Conservation (phyloP, 1,140 invertebrate genomes). For the Pemphigus obesinymphae region DNA sequence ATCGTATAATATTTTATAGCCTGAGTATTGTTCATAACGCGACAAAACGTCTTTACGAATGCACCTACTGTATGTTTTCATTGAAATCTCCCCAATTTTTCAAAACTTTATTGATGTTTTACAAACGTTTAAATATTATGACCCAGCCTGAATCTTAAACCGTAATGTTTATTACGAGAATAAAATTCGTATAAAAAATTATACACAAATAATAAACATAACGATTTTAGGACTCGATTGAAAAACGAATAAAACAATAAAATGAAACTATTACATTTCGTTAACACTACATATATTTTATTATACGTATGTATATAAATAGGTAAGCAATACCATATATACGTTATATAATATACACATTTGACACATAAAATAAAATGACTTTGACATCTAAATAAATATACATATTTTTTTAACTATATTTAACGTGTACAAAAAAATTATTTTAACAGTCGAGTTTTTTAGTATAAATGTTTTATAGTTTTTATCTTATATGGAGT, state of each 20-base stretch:
- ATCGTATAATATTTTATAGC: slow-evolving; percentile 31
- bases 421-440: not conserved
- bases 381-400: not conserved
- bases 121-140: slow-evolving; percentile 34
- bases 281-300: not conserved
- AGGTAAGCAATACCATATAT: not conserved
- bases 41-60: slow-evolving; percentile 18
- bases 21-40: not conserved
- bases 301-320: too few relatives aligned
- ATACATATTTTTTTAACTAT: not conserved
- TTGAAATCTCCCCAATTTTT: slow-evolving; percentile 5
- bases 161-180: not conserved
- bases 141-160: not conserved
- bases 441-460: not conserved
- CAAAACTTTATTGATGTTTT: slow-evolving; percentile 24
- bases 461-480: not conserved
- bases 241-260: not conserved
- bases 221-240: not conserved
- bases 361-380: not conserved
- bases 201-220: slow-evolving; percentile 14
- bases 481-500: not conserved
- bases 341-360: not conserved
- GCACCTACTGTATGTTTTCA: not conserved
- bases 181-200: not conserved
- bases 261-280: not conserved